A percentile compares a stretch with the other conserved stretches of the same genome.
phyloP scores from a whole-genome alignment of 2,797 vertebrate genomes.

The Gambusia yucatana region DNA sequence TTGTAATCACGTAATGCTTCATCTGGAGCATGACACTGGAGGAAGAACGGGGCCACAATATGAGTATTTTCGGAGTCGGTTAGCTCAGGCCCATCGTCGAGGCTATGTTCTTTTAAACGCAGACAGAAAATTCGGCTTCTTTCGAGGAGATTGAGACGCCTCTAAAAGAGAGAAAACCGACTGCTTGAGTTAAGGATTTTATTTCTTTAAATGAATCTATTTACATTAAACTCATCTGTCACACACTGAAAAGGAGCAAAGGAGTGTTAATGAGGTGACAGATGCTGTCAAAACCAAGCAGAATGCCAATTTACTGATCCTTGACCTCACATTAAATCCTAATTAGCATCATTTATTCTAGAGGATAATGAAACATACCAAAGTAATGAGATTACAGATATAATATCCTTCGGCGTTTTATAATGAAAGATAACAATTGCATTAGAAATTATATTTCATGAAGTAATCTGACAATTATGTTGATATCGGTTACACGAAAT shows the following conservation, averaged over 20 bases:
- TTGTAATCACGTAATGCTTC: constrained; percentile 63
- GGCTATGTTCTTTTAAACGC: constrained; percentile 45
- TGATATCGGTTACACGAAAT: constrained; percentile 3
- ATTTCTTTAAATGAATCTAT: not conserved
- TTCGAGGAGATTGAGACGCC: not conserved
- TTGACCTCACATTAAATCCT: constrained; percentile 35
- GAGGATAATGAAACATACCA: constrained; percentile 34
- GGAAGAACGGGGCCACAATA: constrained; percentile 46
- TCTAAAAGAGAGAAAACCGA: not conserved
- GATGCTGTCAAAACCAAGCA: constrained; percentile 20
- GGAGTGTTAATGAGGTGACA: constrained; percentile 19
- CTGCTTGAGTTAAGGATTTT: not conserved
- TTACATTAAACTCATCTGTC: not conserved
- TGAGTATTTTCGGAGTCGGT: constrained; percentile 59
- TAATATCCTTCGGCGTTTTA: constrained; percentile 6
- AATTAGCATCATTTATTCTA: constrained; percentile 32
- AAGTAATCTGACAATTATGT: constrained; percentile 15
- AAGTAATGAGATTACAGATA: constrained; percentile 38
- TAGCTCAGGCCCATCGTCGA: constrained; percentile 20
- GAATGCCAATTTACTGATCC: constrained; percentile 14
- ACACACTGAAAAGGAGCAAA: constrained; percentile 6
- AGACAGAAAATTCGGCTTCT: constrained; percentile 26
- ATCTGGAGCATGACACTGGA: constrained; percentile 55
- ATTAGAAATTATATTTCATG: constrained; percentile 10
- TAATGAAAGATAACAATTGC: constrained; percentile 21